Evolutionary conservation across 1,140 invertebrate genomes (phyloP).

Genomic region (Zaprionus nigranus): DNA sequence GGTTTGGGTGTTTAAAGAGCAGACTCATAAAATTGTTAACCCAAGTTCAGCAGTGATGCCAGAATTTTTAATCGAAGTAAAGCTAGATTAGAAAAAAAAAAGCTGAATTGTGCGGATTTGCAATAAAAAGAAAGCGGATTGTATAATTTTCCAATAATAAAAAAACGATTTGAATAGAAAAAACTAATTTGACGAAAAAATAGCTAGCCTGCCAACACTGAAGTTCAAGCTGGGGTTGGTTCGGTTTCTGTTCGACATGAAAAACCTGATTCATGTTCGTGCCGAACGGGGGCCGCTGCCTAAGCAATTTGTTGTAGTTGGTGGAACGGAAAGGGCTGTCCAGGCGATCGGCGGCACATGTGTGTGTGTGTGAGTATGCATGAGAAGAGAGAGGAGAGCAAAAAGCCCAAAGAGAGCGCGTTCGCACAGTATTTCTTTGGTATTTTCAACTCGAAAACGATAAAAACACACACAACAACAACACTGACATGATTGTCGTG

Average conservation of each 20-base stretch:
- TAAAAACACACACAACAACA: neutral
- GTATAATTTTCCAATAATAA: no score
- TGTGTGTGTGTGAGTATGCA: slow-evolving; percentile 13
- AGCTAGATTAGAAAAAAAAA: no score
- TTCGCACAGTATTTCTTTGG: slow-evolving; percentile 28
- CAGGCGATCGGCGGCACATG: slow-evolving; percentile 25
- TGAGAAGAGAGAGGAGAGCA: slow-evolving; percentile 12
- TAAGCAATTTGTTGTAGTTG: no score
- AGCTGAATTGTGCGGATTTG: no score
- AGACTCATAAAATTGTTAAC: slow-evolving; percentile 2
- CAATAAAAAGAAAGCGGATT: no score
- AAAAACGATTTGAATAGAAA: no score
- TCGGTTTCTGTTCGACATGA: slow-evolving; percentile 15
- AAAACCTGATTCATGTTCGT: slow-evolving; percentile 41
- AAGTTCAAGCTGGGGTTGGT: neutral
- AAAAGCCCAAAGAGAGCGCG: slow-evolving; percentile 9
- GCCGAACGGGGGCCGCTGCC: neutral
- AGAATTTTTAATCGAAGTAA: no score
- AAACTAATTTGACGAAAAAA: no score
- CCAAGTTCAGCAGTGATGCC: neutral
- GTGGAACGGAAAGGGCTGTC: slow-evolving; percentile 39
- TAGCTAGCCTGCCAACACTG: no score
- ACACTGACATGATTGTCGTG: neutral
- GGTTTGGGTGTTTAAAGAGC: neutral
- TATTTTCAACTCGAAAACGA: slow-evolving; percentile 28